Base-by-base conservation (phyloP, 2,113 vertebrate species). In the Centropus unirufus region DNA sequence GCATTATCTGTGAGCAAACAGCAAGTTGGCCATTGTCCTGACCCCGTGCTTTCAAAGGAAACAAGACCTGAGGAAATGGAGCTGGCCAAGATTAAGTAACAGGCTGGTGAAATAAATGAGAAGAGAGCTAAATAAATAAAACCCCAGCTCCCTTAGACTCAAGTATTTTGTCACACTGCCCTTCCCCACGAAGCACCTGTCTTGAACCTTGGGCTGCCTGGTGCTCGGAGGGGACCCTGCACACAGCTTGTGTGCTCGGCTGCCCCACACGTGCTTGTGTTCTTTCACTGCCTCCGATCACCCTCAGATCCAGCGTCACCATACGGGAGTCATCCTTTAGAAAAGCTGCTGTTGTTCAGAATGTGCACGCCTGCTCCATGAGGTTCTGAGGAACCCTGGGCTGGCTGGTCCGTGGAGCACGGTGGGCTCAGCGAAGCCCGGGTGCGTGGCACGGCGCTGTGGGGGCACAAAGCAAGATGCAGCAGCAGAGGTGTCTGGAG, bases 281-380 rank as follows among this genome's bases (percentile, higher is more conserved):
- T 15, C 82, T 90, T 85, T 85, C 81, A 62, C 22, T 72, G 76
- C 54, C 40, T 84, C 52, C 58, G 47, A 39, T 66, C 47, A 34
- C 23, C 70, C 52, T 66, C n/a, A 76, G 49, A 27, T 26, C 30
- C 18, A 39, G 13, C 30, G 86, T 61, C 69, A 39, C 27, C 63
- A 8, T 15, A 29, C 1, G 4, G 68, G 30, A 77, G 40, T 39
- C 51, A 30, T 34, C 23, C 59, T 58, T 72, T 54, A 44, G 44
- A 44, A 84, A 66, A 83, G 40, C 5, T 73, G 6, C 52, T 79
- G 12, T 46, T 46, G 6, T 46, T 40, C 14, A 72, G 54, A 26
- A 76, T 49, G 27, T 20, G 36, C 13, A 5, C 19, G 0, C 6
- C 6, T 62, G 40, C 39, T 27, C 40, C 4, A 1, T 17, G 51